Base-by-base conservation (phyloP, 2,113 vertebrate genomes). In the Aix galericulata region DNA sequence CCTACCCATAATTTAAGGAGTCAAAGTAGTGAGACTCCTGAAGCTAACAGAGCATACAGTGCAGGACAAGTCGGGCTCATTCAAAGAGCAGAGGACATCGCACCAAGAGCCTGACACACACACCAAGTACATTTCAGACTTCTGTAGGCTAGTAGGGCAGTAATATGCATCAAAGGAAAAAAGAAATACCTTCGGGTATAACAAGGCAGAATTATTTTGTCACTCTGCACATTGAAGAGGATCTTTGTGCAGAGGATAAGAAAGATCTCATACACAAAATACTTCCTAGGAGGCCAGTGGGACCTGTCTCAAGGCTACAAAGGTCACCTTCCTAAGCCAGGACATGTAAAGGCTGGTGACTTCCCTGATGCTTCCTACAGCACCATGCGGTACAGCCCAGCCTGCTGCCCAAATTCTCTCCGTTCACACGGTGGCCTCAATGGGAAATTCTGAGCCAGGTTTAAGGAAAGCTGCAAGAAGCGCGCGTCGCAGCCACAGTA, bases 381-480 rank as follows among this genome's bases (percentile, higher is more conserved):
- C 40, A 44, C 13, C 2, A 2, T 1, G 2, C 4, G 42, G 46
- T 53, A 68, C 34, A 50, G 58, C 40, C 58, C 34, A 38, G 8
- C 48, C 46, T 21, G 32, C 27, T 62, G 38, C 6, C n/a, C 26
- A 38, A 38, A 59, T 3, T 11, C 5, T 46, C 17, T 1, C 1
- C 13, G 36, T 38, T 26, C 36, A n/a, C 52, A 52, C 5, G 17
- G 16, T 0, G 0, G 29, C 17, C 36, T 74, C 44, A 1, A 0
- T 6, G 23, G 16, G 18, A 46, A 11, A 8, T 50, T 29, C 20
- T 13, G 16, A 63, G 44, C 0, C 52, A 63, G 26, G 8, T 16
- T 36, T 21, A 46, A 4, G 25, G 38, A n/a, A 71, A 15, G 23
- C 40, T 52, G 25, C 13, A 31, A 74, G 29, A 6, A 73, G 5